phyloP scores from a whole-genome alignment of 2,797 vertebrate species.

The Sarcoramphus papa region DNA sequence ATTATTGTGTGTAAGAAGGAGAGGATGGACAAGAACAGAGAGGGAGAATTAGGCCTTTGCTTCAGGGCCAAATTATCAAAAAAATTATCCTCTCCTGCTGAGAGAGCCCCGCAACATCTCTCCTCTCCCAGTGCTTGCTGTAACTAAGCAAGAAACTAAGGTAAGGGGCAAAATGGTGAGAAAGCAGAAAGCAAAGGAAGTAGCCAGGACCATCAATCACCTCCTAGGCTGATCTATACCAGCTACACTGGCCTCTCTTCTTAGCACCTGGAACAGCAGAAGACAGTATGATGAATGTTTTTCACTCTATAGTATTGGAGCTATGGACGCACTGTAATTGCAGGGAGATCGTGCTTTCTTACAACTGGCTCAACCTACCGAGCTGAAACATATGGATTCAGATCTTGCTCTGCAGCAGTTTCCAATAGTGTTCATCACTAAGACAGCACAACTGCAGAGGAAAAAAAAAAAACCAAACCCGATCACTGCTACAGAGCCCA shows the following conservation, averaged over 20 bases:
- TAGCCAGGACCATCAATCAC: slow-evolving; percentile 5
- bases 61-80: neutral
- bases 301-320: neutral
- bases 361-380: neutral
- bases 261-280: slow-evolving; percentile 43
- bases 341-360: neutral
- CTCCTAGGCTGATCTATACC: neutral
- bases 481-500: neutral
- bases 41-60: neutral
- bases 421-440: neutral
- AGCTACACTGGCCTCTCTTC: neutral
- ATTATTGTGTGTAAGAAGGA: neutral
- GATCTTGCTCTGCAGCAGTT: neutral
- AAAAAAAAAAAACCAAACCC: neutral
- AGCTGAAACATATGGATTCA: slow-evolving; percentile 18
- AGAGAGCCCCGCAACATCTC: neutral
- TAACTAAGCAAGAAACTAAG: neutral
- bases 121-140: neutral
- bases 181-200: slow-evolving; percentile 9
- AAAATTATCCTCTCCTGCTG: neutral
- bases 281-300: slow-evolving; percentile 32
- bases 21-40: neutral
- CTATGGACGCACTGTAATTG: neutral
- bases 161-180: neutral
- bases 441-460: neutral